These are phyloP conservation scores for Gadus chalcogrammus DNA, from an alignment of 2,113 vertebrate genomes.

Conservation along the genomic window DNA sequence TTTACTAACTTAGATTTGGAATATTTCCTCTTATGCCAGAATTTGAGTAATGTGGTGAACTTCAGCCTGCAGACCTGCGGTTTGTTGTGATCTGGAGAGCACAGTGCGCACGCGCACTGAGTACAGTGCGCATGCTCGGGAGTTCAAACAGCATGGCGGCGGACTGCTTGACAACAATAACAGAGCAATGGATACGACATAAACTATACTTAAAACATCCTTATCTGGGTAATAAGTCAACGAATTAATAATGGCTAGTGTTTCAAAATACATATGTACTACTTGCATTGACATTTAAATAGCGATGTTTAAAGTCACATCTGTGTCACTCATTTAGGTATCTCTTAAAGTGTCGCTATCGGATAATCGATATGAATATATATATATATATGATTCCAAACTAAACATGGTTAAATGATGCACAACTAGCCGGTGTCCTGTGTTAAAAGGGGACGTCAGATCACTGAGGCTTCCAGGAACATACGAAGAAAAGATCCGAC, in stretches of 20 bases:
- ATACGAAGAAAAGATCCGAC: slow-evolving; percentile 75
- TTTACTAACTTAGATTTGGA: too few relatives aligned
- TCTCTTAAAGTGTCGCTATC: too few relatives aligned
- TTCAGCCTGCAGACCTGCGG: not conserved
- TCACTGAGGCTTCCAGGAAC: slow-evolving; percentile 78
- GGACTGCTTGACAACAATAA: slow-evolving; percentile 53
- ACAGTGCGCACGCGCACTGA: slow-evolving; percentile 51
- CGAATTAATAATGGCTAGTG: not conserved
- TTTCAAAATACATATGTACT: not conserved
- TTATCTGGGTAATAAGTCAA: slow-evolving; percentile 67
- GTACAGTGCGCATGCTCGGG: slow-evolving; percentile 49
- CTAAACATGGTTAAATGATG: not conserved
- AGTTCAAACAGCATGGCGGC: slow-evolving; percentile 76
- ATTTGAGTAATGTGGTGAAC: too few relatives aligned
- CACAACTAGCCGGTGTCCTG: not conserved
- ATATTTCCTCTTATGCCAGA: too few relatives aligned
- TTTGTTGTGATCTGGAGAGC: slow-evolving; percentile 63
- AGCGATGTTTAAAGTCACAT: too few relatives aligned
- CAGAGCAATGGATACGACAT: slow-evolving; percentile 75
- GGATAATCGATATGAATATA: too few relatives aligned
- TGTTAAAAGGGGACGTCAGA: slow-evolving; percentile 67
- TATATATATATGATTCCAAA: not conserved
- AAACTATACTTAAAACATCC: slow-evolving; percentile 62
- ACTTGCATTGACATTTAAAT: not conserved
- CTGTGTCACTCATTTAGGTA: too few relatives aligned